Evolutionary conservation across 2,113 vertebrate species (phyloP), one percentile per base, ranked within the genome.

Genomic region (Hypomesus transpacificus): DNA sequence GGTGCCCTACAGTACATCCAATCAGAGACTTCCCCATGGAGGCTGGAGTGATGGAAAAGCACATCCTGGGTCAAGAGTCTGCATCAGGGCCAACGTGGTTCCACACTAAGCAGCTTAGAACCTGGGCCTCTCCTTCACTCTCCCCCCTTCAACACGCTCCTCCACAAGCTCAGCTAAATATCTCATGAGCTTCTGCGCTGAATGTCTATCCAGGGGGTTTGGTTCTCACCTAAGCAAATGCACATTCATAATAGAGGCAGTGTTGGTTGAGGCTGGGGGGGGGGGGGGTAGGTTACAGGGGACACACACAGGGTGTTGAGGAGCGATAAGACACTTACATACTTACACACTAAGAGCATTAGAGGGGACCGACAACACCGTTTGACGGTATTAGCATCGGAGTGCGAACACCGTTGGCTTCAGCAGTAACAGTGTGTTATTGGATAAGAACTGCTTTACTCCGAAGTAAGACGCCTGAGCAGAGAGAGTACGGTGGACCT

Each of bases 361-460:
- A 66, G 72, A 80, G 86, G 85, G 39, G 39, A 87, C 76, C 79
- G 78, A 86, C 80, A 80, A 85, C 85, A 88, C 51, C 79, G 79
- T 85, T 85, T 86, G 83, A 87, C 81, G 84, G 85, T 84, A 83
- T 90, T 90, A 87, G 80, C 81, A 77, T 85, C 81, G 82, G 75
- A 76, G 71, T 65, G 52, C 57, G 18, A 16, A 11, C 26, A 17
- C 57, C 22, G 57, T 59, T 22, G 21, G 57, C 21, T 56, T 56
- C 16, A 46, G 39, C 39, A 46, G 39, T 13, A 46, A 46, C 39
- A 46, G 8, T 46, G 39, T 46, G 7, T 46, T 46, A 46, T 7
- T 46, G 39, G 39, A 13, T 13, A 46, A 46, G 7, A 46, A 46
- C 39, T 46, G 39, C 7, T 46, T 46, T 7, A 46, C 39, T 46